Base-by-base conservation (phyloP, 2,113 vertebrate genomes). In the Strigops habroptila region DNA sequence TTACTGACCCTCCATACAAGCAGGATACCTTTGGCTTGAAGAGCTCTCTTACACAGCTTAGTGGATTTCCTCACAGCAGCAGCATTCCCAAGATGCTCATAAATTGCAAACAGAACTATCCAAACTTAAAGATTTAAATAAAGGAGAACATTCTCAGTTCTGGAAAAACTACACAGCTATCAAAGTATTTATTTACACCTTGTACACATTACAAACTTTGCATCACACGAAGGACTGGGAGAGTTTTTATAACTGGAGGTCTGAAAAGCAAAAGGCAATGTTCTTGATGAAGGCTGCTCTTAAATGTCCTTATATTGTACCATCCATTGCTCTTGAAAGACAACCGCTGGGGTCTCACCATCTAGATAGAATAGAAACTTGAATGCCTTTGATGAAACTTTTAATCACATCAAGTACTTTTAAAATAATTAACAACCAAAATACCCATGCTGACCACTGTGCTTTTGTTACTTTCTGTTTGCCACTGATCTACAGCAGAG, bases 101-200 rank as follows among this genome's bases (percentile, higher is more conserved):
- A 16, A 78, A 79, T 1, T 33, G 11, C 28, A 57, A 79, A 69
- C 2, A 88, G 33, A 82, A 44, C 31, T 46, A 35, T 7, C 2
- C 55, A 83, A 67, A 67, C 39, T 46, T 46, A 53, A 57, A 87
- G 51, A 90, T 13, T 67, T 60, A 51, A 90, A 76, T 44, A 65
- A 85, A 70, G 37, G 17, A 57, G 9, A 88, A 8, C 31, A 83
- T 39, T 77, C 46, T 91, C 44, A 49, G 62, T 75, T 79, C 1
- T 1, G 62, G 51, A 68, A 81, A 13, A 15, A 11, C 28, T 49
- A 35, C 11, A 80, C 25, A 91, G 31, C 44, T 95, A 92, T 64
- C 33, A 86, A 93, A 92, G 76, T 59, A 55, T 97, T 97, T 95
- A 96, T 91, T 97, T 91, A 85, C 48, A 88, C 7, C 21, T 24